Evolutionary conservation across 2,797 vertebrate genomes (phyloP).

Genomic region (Mus minutoides): DNA sequence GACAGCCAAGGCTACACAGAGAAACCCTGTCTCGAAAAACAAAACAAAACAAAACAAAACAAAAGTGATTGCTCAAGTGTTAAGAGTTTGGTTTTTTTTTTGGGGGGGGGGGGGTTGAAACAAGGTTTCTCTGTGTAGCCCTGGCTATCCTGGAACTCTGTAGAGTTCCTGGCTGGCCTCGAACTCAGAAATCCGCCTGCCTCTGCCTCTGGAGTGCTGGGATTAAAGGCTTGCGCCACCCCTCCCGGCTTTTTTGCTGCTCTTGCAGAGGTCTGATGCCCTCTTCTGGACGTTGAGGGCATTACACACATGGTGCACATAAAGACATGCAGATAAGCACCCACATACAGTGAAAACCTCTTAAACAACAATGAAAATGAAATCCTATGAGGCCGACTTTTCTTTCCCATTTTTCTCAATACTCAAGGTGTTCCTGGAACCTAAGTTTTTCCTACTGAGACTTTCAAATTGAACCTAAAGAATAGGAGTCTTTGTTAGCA

Average conservation of each 20-base stretch:
- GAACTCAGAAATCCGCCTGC: too few species aligned
- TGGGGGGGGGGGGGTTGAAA: too few species aligned
- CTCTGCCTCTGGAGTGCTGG: too few species aligned
- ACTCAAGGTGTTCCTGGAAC: too few species aligned
- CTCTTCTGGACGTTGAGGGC: background rate
- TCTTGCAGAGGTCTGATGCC: background rate
- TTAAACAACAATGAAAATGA: background rate
- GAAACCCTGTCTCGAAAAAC: background rate
- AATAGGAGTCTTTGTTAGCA: background rate
- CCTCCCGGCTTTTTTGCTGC: too few species aligned
- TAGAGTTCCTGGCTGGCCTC: too few species aligned
- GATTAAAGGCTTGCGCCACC: too few species aligned
- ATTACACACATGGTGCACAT: background rate
- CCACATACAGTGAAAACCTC: background rate
- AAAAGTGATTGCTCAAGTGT: too few species aligned
- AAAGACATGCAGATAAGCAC: background rate
- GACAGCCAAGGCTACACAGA: background rate
- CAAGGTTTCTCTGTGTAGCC: too few species aligned
- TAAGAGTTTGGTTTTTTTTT: too few species aligned
- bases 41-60: background rate
- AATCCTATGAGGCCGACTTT: background rate
- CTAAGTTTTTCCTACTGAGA: background rate
- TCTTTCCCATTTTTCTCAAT: constrained; percentile 13
- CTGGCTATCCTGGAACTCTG: too few species aligned
- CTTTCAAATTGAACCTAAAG: background rate